Percentiles rank a stretch among this genome's conserved stretches.
Evolutionary conservation across 1,140 invertebrate genomes (phyloP).

Genomic region (Rhopalosiphum padi): DNA sequence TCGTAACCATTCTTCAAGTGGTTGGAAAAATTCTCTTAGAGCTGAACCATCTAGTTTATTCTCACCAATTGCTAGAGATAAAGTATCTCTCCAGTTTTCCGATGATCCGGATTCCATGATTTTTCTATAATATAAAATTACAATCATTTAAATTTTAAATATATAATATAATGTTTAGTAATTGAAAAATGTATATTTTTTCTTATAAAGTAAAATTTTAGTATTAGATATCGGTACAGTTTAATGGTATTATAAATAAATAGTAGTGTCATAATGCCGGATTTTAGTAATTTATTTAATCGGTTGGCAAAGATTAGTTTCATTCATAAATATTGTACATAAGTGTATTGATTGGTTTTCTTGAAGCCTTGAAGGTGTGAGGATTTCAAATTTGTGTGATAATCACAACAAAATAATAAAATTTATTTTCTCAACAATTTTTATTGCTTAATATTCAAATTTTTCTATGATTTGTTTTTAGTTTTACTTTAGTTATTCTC

Average conservation of each 20-base stretch:
- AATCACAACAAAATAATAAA: background rate
- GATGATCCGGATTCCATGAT: slow-evolving; percentile 87
- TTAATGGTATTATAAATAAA: background rate
- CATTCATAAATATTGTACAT: too few relatives aligned
- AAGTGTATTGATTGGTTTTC: too few relatives aligned
- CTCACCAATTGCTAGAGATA: slow-evolving; percentile 82
- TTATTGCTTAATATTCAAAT: background rate
- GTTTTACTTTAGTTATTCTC: background rate
- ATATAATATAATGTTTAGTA: background rate
- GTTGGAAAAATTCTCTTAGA: slow-evolving; percentile 91
- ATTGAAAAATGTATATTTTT: background rate
- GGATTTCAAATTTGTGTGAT: too few relatives aligned
- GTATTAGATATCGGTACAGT: background rate
- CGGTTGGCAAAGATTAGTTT: too few relatives aligned
- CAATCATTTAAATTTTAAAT: background rate
- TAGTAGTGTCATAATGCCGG: too few relatives aligned
- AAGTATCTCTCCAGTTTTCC: slow-evolving; percentile 82
- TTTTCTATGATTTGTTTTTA: background rate
- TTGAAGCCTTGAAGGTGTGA: too few relatives aligned
- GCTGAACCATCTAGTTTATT: slow-evolving; percentile 79
- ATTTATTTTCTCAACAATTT: background rate
- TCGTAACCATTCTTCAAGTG: slow-evolving; percentile 87
- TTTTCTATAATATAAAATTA: slow-evolving; percentile 67
- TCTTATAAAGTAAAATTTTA: background rate
- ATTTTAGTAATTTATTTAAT: too few relatives aligned